Evolutionary conservation across 1,140 invertebrate genomes (phyloP), one percentile per base, ranked within the genome.

Genomic region (Drosophila asahinai): DNA sequence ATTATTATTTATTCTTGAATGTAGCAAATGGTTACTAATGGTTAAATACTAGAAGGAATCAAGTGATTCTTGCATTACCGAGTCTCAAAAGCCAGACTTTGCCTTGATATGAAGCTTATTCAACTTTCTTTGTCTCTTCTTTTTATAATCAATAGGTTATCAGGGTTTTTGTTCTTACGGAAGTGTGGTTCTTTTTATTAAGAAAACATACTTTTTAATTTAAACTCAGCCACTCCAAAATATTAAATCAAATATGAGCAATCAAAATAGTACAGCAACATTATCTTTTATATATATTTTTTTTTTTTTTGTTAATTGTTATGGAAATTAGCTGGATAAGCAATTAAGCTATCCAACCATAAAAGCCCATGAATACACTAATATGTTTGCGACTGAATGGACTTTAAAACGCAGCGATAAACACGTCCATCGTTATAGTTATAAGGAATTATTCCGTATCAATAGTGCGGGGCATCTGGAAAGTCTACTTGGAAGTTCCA

Each of bases 291-390:
- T 42, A 43, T n/a, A n/a, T n/a, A 43, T 51, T 51, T 36, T 11
- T 5, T 14, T 22, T 45, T 22, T 62, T 45, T 15, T 19, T 12
- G 25, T 15, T 61, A 61, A 61, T 36, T 22, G 14, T 40, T 19
- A 38, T 63, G 8, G 40, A 62, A 63, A 47, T 38, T 38, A 47
- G 11, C 14, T 62, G 45, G 7, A 65, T 14, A 65, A 19, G 25
- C 14, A 17, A 45, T 54, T 66, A 27, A 36, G 65, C 38, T 49
- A 70, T 49, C 38, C 63, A 70, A 17, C 38, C 67, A 19, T 67
- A 67, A 67, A 54, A 27, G 25, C 3, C 3, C 15, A 17, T 36
- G 27, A 68, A 33, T 38, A 43, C 17, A 42, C 4, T 22, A 40
- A 15, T 33, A 40, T 27, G 9, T 40, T 42, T 58, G 19, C 14